Evolutionary conservation across 2,888 invertebrate genomes (phyloP), one percentile per base, ranked within the genome.

Genomic region (Pinctada fucata): DNA sequence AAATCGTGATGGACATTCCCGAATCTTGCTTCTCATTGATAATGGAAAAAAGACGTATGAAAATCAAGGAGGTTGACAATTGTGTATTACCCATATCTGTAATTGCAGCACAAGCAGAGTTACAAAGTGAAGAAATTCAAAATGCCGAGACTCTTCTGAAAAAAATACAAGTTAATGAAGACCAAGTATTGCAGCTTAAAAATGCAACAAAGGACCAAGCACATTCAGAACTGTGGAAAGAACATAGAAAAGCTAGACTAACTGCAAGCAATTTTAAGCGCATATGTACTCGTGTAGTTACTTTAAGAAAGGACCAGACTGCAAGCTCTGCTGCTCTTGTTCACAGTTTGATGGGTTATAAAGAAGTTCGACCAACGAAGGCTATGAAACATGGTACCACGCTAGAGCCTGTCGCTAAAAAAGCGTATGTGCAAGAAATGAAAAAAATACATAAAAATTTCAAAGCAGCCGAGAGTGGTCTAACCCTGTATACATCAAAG

Each of bases 181-280:
- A 2, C 5, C 45, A 3, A 45, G 13, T 6, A n/a, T 5, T 5
- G n/a, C 13, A 45, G 5, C 74, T 6, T n/a, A 65, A 64, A 45
- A 31, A 65, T 48, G 74, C 65, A 64, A 74, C 66, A 66, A 74
- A 74, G 66, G 48, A 74, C 66, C 49, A 66, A 16, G 10, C 49
- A 45, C 66, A 47, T 47, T 8, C 66, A n/a, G 74, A 74, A 47
- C 47, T 49, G 31, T 48, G n/a, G 48, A 45, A 66, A 64, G 4
- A 74, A 74, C 50, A 74, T 48, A 6, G n/a, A n/a, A 0, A 65
- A 74, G n/a, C 45, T 10, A 10, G 66, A n/a, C n/a, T n/a, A n/a
- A n/a, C n/a, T n/a, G n/a, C n/a, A n/a, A n/a, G n/a, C n/a, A n/a
- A n/a, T n/a, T n/a, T n/a, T n/a, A n/a, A n/a, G n/a, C n/a, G n/a